These are phyloP conservation scores for Leptopterna dolabrata DNA, from an alignment of 2,888 invertebrate species.

Conservation along the genomic window DNA sequence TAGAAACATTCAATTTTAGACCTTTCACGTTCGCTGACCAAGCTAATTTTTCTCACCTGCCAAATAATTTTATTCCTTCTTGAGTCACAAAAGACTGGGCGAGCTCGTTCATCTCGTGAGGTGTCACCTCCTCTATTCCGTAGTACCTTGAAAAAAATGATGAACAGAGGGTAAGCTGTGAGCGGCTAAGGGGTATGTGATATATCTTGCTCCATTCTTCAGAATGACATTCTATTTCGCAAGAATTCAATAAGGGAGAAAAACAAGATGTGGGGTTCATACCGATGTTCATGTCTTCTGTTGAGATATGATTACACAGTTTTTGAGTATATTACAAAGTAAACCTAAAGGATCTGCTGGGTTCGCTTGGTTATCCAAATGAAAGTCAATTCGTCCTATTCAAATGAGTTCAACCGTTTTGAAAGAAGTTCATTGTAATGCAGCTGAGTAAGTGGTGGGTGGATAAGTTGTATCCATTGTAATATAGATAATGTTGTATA, in stretches of 20 bases:
- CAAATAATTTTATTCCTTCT: constrained; percentile 76
- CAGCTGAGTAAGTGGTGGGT: no score
- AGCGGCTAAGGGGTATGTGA: not conserved
- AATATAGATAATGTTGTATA: no score
- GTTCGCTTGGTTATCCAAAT: no score
- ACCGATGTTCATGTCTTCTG: no score
- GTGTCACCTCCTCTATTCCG: constrained; percentile 80
- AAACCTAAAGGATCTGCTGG: no score
- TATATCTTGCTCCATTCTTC: not conserved
- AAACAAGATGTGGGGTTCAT: not conserved
- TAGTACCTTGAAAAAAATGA: constrained; percentile 71
- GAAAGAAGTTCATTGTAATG: no score
- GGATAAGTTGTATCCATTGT: no score
- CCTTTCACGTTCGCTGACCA: not conserved
- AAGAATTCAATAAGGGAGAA: not conserved
- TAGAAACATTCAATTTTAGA: no score
- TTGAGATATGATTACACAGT: no score
- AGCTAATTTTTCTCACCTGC: constrained; percentile 72
- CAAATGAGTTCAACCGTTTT: no score
- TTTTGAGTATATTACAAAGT: no score
- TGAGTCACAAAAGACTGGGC: constrained; percentile 83
- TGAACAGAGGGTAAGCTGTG: not conserved
- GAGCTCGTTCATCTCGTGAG: constrained; percentile 80
- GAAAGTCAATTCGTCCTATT: no score
- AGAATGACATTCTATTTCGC: not conserved